These are phyloP conservation scores for Temnopleurus reevesii DNA, from an alignment of 53 echinoderm and acorn worm species.

Conservation along the genomic window DNA sequence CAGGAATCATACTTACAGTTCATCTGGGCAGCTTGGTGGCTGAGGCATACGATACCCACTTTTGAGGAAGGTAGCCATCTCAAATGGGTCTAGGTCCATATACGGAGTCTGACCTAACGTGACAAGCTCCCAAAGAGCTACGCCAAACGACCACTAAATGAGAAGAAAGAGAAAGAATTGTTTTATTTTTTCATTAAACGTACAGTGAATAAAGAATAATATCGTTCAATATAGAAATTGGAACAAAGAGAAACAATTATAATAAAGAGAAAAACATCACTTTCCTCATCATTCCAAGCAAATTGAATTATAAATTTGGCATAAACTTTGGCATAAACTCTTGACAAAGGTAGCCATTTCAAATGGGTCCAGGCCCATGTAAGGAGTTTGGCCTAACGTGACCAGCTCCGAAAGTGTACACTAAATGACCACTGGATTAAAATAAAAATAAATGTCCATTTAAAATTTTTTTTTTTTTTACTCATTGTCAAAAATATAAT, in stretches of 20 bases:
- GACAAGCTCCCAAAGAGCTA: slow-evolving; percentile 91
- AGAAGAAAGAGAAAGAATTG: neutral
- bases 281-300: no score
- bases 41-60: slow-evolving; percentile 96
- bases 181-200: no score
- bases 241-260: no score
- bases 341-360: slow-evolving; percentile 94
- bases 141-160: slow-evolving; percentile 92
- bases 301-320: no score
- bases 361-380: slow-evolving; percentile 93
- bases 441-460: no score
- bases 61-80: slow-evolving; percentile 92
- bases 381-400: slow-evolving; percentile 95
- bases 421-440: slow-evolving; percentile 89
- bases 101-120: slow-evolving; percentile 97
- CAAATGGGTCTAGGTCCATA: slow-evolving; percentile 94
- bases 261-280: neutral
- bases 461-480: no score
- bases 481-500: no score
- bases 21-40: slow-evolving; percentile 97
- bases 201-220: no score
- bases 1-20: slow-evolving; percentile 88
- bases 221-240: no score
- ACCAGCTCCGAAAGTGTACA: slow-evolving; percentile 93
- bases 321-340: no score